Evolutionary conservation across 2,797 vertebrate species (phyloP).

Genomic region (Decapterus maruadsi): DNA sequence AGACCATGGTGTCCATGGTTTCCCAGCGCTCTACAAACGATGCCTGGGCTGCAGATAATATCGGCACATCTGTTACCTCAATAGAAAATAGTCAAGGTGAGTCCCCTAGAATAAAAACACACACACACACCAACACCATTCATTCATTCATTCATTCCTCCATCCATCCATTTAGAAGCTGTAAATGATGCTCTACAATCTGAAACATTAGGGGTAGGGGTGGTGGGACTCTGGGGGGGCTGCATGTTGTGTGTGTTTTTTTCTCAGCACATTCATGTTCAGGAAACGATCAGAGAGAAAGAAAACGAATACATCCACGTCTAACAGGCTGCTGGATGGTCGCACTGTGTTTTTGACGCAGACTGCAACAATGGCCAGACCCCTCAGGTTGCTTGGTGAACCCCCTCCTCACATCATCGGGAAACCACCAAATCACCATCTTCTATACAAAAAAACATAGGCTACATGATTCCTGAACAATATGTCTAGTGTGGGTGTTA

Average conservation of each 20-base stretch:
- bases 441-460: neutral
- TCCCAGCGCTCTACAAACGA: constrained; percentile 76
- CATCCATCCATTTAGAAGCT: neutral
- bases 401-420: neutral
- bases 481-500: too few relatives aligned
- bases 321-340: constrained; percentile 11
- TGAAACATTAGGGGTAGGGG: too few relatives aligned
- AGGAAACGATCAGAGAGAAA: neutral
- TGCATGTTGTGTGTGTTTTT: neutral
- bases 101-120: constrained; percentile 21
- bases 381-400: constrained; percentile 12
- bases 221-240: too few relatives aligned
- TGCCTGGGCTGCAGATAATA: constrained; percentile 75
- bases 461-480: neutral
- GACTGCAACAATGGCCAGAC: constrained; percentile 76
- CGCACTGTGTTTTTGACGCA: constrained; percentile 72
- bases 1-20: constrained; percentile 79
- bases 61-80: constrained; percentile 66
- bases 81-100: constrained; percentile 82
- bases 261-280: neutral
- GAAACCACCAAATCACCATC: neutral
- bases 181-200: neutral
- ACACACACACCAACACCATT: too few relatives aligned
- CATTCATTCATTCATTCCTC: too few relatives aligned
- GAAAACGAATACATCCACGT: neutral